A percentile compares a stretch with the other conserved stretches of the same genome.
These are phyloP conservation scores for Hucho hucho DNA, from an alignment of 2,113 vertebrate genomes.

Conservation along the genomic window DNA sequence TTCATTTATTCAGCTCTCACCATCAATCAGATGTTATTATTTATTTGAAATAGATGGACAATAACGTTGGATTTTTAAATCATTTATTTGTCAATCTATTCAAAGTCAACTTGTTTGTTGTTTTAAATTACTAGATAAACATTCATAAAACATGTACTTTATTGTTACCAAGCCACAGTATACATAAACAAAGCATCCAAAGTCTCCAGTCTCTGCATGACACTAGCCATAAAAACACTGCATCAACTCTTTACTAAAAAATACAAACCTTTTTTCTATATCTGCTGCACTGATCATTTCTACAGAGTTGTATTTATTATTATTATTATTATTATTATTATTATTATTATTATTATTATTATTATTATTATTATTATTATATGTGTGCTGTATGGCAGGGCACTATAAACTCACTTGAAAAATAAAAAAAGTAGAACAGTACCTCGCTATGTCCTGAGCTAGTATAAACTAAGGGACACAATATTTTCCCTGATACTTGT, in stretches of 20 bases:
- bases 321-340: constrained; percentile 8
- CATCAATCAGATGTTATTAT: no score
- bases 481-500: constrained; percentile 69
- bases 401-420: constrained; percentile 37
- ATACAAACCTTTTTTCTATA: constrained; percentile 45
- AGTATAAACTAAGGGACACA: constrained; percentile 71
- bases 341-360: no score
- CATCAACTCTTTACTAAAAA: constrained; percentile 33
- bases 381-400: constrained; percentile 49
- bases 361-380: no score
- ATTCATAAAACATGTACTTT: constrained; percentile 72
- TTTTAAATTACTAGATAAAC: constrained; percentile 72
- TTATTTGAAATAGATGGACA: not conserved
- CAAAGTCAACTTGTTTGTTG: constrained; percentile 61
- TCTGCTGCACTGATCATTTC: constrained; percentile 38
- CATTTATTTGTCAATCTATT: constrained; percentile 69
- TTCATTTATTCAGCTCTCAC: no score
- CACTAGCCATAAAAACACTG: constrained; percentile 54
- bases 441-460: constrained; percentile 69
- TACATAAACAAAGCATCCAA: constrained; percentile 57
- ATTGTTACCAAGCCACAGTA: constrained; percentile 67
- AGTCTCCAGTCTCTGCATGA: constrained; percentile 36
- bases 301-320: not conserved
- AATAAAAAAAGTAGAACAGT: constrained; percentile 36
- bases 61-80: constrained; percentile 44